Conservation (phyloP, 2,888 invertebrate species). For the Trachelus tabidus region DNA sequence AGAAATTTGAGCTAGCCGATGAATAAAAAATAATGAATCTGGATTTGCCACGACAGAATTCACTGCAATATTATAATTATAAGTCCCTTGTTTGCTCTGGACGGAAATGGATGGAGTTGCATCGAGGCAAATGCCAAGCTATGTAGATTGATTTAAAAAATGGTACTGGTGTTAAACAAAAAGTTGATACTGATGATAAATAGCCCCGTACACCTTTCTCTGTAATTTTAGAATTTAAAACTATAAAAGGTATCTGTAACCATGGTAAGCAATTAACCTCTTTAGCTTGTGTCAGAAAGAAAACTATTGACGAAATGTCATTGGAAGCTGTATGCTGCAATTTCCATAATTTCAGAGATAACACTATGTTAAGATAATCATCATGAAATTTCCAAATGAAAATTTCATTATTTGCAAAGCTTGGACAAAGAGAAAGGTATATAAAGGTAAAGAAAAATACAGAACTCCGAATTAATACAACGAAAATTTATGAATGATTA, state of each 20-base stretch:
- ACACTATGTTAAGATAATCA: not conserved
- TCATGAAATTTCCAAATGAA: not conserved
- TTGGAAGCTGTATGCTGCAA: not conserved
- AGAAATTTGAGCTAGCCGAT: not conserved
- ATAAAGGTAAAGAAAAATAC: not conserved
- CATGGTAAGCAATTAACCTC: not conserved
- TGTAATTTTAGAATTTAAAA: conserved; percentile 29
- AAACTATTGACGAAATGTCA: not conserved
- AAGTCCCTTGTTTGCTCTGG: conserved; percentile 8
- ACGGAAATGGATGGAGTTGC: conserved; percentile 19
- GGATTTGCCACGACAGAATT: conserved; percentile 35
- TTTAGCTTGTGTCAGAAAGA: not conserved
- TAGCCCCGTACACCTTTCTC: conserved; percentile 44
- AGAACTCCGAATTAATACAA: not conserved
- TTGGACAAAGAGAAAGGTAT: not conserved
- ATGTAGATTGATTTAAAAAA: conserved; percentile 26
- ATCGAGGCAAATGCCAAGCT: conserved; percentile 28
- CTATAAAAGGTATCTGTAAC: not conserved
- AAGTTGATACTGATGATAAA: conserved; percentile 50
- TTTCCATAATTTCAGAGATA: not conserved
- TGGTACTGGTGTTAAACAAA: conserved; percentile 40
- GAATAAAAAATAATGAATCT: conserved; percentile 21
- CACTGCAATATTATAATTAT: conserved; percentile 13
- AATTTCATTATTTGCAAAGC: not conserved
- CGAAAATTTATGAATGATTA: not conserved